These are phyloP conservation scores for Vulpes vulpes DNA, from an alignment of 2,113 vertebrate species.

Conservation along the genomic window DNA sequence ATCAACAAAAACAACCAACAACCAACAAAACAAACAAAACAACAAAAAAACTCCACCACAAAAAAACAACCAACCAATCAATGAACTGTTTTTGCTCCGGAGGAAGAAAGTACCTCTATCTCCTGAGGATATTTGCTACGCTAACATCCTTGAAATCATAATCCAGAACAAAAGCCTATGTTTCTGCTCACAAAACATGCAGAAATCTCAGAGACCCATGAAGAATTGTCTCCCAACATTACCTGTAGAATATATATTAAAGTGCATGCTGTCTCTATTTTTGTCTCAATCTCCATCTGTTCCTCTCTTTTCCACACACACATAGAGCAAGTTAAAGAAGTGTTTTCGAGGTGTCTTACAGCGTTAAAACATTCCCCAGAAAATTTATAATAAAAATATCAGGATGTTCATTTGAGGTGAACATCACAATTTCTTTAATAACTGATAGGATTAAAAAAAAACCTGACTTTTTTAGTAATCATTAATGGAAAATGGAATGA, in stretches of 20 bases:
- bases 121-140: background rate
- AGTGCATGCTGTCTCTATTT: background rate
- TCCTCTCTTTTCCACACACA: background rate
- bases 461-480: background rate
- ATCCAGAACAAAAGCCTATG: background rate
- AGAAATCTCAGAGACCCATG: background rate
- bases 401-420: background rate
- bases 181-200: background rate
- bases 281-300: background rate
- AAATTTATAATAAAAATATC: background rate
- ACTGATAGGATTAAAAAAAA: background rate
- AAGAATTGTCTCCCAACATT: background rate
- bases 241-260: background rate
- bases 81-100: background rate
- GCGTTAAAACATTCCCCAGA: background rate
- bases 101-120: background rate
- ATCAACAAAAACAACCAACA: background rate
- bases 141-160: background rate
- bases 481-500: background rate
- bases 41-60: background rate
- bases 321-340: background rate
- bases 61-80: background rate
- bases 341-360: background rate
- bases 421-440: background rate
- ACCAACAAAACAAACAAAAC: background rate